Base-by-base conservation (phyloP, 2,888 invertebrate species). In the Crioceris asparagi region DNA sequence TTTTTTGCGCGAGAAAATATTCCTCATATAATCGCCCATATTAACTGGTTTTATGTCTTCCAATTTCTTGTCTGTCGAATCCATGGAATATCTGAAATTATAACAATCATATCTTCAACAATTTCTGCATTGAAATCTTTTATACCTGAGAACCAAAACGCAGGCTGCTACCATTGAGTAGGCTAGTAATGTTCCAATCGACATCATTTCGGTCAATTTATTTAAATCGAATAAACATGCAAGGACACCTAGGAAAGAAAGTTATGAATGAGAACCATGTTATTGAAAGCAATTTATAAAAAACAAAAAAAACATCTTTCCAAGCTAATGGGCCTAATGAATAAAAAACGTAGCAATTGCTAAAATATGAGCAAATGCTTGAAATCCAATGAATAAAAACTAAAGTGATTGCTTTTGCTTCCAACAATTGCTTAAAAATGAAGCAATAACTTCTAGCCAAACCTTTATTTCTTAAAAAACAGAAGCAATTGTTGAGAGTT, bases 81-180 rank as follows among this genome's bases (percentile, higher is more conserved):
- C 64, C 29, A 59, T 62, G 33, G 66, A 62, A 45, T 66, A 68
- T 34, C 68, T 67, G 39, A 35, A 54, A 50, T 36, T 12, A n/a
- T n/a, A n/a, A n/a, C n/a, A 31, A 15, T 6, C 15, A 26, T 15
- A 21, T 17, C n/a, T n/a, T n/a, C n/a, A n/a, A n/a, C n/a, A n/a
- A n/a, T n/a, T n/a, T n/a, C n/a, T n/a, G n/a, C n/a, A n/a, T n/a
- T n/a, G n/a, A n/a, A n/a, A 12, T 25, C 12, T 25, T n/a, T 14
- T 15, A 6, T n/a, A 27, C 27, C 27, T 27, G 4, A 27, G 10
- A 19, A 26, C 12, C 18, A 16, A 18, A 11, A 26, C 10, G 12
- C 86, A 86, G 3, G 84, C 79, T 1, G 90, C 86, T 2, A 93
- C 92, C 60, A 92, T 85, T 0, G 88, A 85, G 61, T 92, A 92